Base-by-base conservation (phyloP, 1,140 invertebrate genomes). In the Latrodectus geometricus region DNA sequence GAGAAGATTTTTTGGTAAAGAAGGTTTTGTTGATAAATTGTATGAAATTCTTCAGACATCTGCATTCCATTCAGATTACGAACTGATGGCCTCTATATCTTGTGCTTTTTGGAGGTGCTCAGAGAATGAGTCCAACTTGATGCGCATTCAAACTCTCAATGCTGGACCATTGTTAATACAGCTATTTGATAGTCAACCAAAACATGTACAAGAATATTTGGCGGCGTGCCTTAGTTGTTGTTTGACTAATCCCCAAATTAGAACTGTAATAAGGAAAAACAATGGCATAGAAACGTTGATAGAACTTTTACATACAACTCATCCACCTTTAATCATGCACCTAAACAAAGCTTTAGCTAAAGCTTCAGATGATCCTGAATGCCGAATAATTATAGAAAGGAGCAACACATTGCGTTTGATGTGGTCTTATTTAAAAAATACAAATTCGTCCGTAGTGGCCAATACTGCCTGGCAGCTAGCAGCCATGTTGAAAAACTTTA, bases 381-480 rank as follows among this genome's bases (percentile, higher is more conserved):
- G 83, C n/a, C 49, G 77, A 21, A 20, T 23, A 21, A 65, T 86
- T 11, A 70, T 86, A 23, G 74, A 86, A 14, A 77, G 72, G 14
- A 23, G 48, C 12, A 68, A 86, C 23, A 66, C 83, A 48, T 56
- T 86, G 21, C 74, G 83, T n/a, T 49, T 86, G 9, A 78, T 78
- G 11, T 86, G 83, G 83, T 86, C 83, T 9, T 52, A 86, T 20
- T 20, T 86, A 4, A 68, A 78, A 70, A 76, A 78, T 72, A 68
- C 69, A 1, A 50, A 78, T 56, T 14, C 66, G 9, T 86, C 83
- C 14, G 74, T 86, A 9, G n/a, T 77, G n/a, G 21, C 83, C 14
- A 86, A 86, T 49, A 69, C 83, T n/a, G 65, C 75, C n/a, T 86
- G 83, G 83, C 74, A 86, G 17, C 61, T 86, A 50, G 21, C 74